Evolutionary conservation across 1,140 invertebrate genomes (phyloP), one percentile per base, ranked within the genome.

Genomic region (Dendroctonus ponderosae): DNA sequence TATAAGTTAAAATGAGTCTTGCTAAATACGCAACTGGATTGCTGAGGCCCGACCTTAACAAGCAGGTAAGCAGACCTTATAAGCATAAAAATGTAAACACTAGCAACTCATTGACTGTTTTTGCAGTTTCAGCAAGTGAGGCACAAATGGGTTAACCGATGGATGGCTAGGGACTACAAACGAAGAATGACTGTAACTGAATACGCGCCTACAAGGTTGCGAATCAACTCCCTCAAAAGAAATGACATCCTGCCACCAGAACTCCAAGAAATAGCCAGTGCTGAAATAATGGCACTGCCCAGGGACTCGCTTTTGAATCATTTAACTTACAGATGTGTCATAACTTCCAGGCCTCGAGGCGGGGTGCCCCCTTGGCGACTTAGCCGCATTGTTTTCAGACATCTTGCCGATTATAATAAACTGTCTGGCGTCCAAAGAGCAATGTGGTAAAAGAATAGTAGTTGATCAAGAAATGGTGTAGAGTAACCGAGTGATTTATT

Each of bases 381-480:
- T 43, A 96, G 93, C 76, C 84, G 95, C 76, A 92, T 96, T 71
- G 84, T 94, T 37, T 98, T 91, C 81, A 85, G 94, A 68, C 83
- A 93, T 76, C 79, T 96, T 57, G 91, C 90, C 2, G 95, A 98
- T 82, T 91, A 97, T 78, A 97, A 96, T 80, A 89, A 91, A 81
- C 75, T 97, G 11, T 84, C 89, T 49, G 94, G 94, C 48, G 85
- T 95, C 2, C 92, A 94, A 79, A 82, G 93, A 79, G 92, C 93
- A 15, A 90, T 91, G 80, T 97, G 94, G 94, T 89, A 81, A 51
- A n/a, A 51, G 7, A 51, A 12, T 15, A 51, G 50, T 48, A 48
- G 11, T 0, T 48, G 14, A 48, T n/a, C 14, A 48, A 48, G 14
- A 26, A 26, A 26, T 26, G 26, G 1, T 26, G 26, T 26, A 26